These are phyloP conservation scores for Eubasilissa splendida DNA, from an alignment of 2,888 invertebrate genomes.

Conservation along the genomic window DNA sequence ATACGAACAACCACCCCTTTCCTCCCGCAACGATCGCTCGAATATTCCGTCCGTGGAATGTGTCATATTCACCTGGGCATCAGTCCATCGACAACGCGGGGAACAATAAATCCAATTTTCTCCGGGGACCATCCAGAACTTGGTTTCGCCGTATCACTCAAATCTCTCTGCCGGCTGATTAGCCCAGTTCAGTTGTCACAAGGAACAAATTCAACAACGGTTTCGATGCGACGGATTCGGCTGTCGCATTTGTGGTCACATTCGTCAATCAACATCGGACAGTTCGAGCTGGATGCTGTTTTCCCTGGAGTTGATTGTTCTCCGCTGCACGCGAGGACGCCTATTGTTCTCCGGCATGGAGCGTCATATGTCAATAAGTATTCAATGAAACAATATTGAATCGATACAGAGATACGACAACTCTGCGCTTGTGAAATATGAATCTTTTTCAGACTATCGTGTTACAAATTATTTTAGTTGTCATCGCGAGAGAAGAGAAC, in stretches of 20 bases:
- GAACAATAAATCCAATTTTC: constrained; percentile 4
- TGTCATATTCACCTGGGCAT: constrained; percentile 11
- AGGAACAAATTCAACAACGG: constrained; percentile 18
- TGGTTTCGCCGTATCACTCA: constrained; percentile 1
- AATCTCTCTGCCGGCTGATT: not conserved
- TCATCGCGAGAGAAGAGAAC: not conserved
- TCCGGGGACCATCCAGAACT: not conserved
- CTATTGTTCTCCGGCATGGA: not conserved
- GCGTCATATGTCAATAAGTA: not conserved
- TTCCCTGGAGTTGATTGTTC: constrained; percentile 7
- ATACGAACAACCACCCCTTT: not conserved
- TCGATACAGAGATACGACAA: not conserved
- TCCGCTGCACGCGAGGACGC: not conserved
- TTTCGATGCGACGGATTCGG: not conserved
- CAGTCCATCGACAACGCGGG: not conserved
- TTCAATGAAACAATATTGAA: not conserved
- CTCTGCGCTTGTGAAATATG: too few species aligned
- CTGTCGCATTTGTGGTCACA: constrained; percentile 3
- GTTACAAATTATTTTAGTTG: not conserved
- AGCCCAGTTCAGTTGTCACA: not conserved
- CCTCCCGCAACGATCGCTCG: not conserved
- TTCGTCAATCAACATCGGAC: constrained; percentile 8
- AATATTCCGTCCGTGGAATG: not conserved
- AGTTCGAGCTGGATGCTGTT: not conserved
- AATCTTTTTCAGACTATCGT: too few species aligned